Evolutionary conservation across 2,888 invertebrate genomes (phyloP).

Genomic region (Lasioglossum vierecki): DNA sequence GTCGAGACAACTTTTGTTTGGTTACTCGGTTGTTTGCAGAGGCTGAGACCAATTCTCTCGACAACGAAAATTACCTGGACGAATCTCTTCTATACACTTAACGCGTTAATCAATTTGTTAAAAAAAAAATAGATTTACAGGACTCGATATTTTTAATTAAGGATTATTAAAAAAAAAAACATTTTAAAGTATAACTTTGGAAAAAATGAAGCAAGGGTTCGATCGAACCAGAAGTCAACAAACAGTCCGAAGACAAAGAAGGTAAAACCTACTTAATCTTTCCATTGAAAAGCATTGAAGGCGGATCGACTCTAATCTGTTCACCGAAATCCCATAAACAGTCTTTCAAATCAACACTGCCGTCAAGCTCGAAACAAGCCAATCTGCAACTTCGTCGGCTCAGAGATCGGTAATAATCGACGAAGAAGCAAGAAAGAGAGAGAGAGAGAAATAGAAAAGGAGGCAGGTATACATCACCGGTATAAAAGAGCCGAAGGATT

Average conservation of each 20-base stretch:
- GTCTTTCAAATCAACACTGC: slow-evolving; percentile 5
- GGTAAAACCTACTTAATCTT: neutral
- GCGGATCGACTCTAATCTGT: neutral
- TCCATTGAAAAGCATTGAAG: neutral
- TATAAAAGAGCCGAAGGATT: neutral
- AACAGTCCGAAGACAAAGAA: neutral
- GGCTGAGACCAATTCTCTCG: neutral
- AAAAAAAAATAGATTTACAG: too few relatives aligned
- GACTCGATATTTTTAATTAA: too few relatives aligned
- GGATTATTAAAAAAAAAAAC: too few relatives aligned
- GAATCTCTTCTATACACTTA: neutral
- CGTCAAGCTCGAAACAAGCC: slow-evolving; percentile 11
- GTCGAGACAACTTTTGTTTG: neutral
- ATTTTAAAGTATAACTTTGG: too few relatives aligned
- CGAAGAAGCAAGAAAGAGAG: neutral
- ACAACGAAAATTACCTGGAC: neutral
- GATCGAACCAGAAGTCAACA: neutral
- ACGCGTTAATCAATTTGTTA: neutral
- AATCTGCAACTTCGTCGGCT: slow-evolving; percentile 1
- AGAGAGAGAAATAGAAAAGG: neutral
- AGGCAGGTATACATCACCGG: slow-evolving; percentile 1
- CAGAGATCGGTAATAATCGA: neutral
- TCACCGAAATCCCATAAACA: slow-evolving; percentile 11
- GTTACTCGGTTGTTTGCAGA: neutral
- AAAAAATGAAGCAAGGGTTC: neutral